Evolutionary conservation across 2,888 invertebrate genomes (phyloP), one percentile per base, ranked within the genome.

Genomic region (Thecocarcelia acutangulata): DNA sequence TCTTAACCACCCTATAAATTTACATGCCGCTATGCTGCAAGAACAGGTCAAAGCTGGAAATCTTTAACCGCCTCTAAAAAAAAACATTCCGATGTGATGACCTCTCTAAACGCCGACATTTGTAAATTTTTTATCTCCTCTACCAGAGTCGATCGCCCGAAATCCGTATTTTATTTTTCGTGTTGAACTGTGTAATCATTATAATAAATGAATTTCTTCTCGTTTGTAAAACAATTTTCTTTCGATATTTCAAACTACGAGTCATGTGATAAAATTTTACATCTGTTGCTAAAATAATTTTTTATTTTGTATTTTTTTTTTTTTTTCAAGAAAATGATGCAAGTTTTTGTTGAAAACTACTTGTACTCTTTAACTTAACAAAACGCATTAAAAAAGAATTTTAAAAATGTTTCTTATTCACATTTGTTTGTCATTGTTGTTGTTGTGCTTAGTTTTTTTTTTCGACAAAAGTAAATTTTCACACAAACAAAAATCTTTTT

Each of bases 201-300:
- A 33, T 1, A 33, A 33, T 8, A 33, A 33, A 33, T 33, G 5
- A 33, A 33, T 33, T 8, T 33, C 1, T 33, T 8, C 8, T 33
- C 9, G 9, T 9, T 4, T 8, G 9, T 33, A 33, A 33, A 33
- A 8, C 6, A 33, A 33, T 33, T 54, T 17, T n/a, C 42, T 44
- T 44, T 52, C 46, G 40, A 58, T 72, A 44, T 61, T 72, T 52
- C 17, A 52, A 42, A 52, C 37, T 37, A 2, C 44, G 33, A 75
- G 58, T 75, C 74, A 75, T 75, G 74, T 75, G 74, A 75, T 66
- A 42, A 56, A 66, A 63, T 58, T 75, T 28, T 58, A 58, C 74
- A 75, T 75, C 74, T 75, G 74, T 58, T 75, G 64, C 44, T 24
- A 66, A 58, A 58, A 17, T 46, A 40, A 58, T 40, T 72, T 72